phyloP scores from a whole-genome alignment of 2,888 invertebrate species.

The Hemaris fuciformis region DNA sequence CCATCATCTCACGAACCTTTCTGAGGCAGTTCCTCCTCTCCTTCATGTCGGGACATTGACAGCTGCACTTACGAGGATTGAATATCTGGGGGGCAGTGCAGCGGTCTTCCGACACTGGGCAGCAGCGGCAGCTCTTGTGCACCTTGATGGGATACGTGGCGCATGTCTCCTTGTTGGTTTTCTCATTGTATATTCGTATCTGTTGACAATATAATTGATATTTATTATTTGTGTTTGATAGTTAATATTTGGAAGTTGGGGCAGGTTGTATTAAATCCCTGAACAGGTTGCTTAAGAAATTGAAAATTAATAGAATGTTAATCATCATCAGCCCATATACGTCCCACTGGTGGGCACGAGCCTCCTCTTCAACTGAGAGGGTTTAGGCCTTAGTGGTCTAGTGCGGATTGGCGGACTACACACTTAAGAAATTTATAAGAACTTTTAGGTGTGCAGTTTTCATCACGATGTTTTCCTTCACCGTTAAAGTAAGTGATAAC shows the following conservation, averaged over 20 bases:
- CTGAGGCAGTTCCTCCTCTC: constrained; percentile 65
- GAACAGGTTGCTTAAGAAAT: too few species aligned
- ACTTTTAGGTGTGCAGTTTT: too few species aligned
- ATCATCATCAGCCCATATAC: too few species aligned
- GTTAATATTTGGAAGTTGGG: background rate
- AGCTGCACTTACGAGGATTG: constrained; percentile 77
- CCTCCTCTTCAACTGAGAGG: too few species aligned
- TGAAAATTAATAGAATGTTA: background rate
- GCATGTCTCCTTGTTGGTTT: constrained; percentile 65
- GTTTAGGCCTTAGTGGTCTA: too few species aligned
- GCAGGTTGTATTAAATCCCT: too few species aligned
- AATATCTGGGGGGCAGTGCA: constrained; percentile 59
- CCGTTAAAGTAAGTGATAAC: too few species aligned
- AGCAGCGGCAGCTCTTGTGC: constrained; percentile 67
- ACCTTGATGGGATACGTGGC: constrained; percentile 64
- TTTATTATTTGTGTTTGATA: too few species aligned
- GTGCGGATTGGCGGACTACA: too few species aligned
- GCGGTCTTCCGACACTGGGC: constrained; percentile 46
- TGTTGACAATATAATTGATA: constrained; percentile 37
- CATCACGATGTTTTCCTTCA: too few species aligned
- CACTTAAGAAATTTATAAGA: too few species aligned
- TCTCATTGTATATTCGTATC: constrained; percentile 67
- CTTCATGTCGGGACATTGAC: constrained; percentile 71
- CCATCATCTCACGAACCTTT: constrained; percentile 78
- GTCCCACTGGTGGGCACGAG: too few species aligned